These are phyloP conservation scores for Ibycter americanus DNA, from an alignment of 2,797 vertebrate species.

Conservation along the genomic window DNA sequence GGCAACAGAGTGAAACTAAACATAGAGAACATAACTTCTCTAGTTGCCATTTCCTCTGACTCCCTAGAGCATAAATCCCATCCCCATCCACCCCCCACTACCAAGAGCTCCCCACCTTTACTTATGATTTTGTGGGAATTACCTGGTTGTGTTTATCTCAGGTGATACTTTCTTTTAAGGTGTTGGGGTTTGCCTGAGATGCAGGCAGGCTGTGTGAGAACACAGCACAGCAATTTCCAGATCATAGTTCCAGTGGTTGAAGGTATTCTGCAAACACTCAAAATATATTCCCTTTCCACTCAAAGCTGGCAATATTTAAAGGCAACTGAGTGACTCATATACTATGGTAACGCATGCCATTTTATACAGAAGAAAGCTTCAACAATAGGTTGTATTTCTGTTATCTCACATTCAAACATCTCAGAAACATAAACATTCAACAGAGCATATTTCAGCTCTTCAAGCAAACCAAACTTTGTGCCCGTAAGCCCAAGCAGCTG, in stretches of 20 bases:
- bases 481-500: not conserved
- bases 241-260: not conserved
- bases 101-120: not conserved
- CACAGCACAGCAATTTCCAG: not conserved
- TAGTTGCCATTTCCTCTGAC: not conserved
- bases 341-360: not conserved
- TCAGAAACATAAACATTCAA: not conserved
- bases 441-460: not conserved
- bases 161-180: not conserved
- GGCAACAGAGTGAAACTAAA: not conserved
- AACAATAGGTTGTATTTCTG: not conserved
- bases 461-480: not conserved
- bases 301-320: not conserved
- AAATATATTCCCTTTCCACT: not conserved
- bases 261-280: not conserved
- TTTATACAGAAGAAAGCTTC: not conserved
- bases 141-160: not conserved
- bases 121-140: not conserved
- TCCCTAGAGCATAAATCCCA: not conserved
- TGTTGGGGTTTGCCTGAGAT: not conserved
- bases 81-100: not conserved
- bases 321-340: not conserved
- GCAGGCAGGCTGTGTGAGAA: not conserved
- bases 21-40: not conserved
- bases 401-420: not conserved